A percentile compares a stretch with the other conserved stretches of the same genome.
Conservation (phyloP, 1,140 invertebrate genomes). For the Lasaia peninsularis region DNA sequence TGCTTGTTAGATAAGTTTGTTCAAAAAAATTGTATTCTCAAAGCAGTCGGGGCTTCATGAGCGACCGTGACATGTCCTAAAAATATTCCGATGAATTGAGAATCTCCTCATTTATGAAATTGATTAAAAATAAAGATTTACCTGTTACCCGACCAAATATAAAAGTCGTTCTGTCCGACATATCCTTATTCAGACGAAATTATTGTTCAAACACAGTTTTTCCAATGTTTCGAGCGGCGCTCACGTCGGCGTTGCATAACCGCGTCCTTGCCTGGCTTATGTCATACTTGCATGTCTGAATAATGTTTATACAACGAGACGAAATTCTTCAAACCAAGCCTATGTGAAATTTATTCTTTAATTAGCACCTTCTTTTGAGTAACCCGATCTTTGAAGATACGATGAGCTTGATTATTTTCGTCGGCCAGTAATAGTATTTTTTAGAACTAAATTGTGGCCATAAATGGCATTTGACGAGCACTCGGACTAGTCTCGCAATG, state of each 20-base stretch:
- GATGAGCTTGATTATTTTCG: too few relatives aligned
- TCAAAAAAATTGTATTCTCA: too few relatives aligned
- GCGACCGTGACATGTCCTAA: too few relatives aligned
- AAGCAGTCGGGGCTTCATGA: too few relatives aligned
- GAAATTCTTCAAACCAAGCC: not conserved
- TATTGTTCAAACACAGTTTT: not conserved
- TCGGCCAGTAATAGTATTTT: too few relatives aligned
- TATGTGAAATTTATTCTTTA: not conserved
- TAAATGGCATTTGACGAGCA: too few relatives aligned
- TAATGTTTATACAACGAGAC: slow-evolving; percentile 3
- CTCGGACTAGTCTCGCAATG: too few relatives aligned
- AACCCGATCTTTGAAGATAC: not conserved
- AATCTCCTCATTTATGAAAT: too few relatives aligned
- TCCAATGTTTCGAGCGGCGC: not conserved
- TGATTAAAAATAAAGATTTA: too few relatives aligned
- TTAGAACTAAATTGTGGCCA: too few relatives aligned
- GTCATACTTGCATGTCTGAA: slow-evolving; percentile 1
- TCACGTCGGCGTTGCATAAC: not conserved
- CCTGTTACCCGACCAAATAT: not conserved
- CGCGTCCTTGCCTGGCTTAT: slow-evolving; percentile 1
- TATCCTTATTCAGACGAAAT: not conserved
- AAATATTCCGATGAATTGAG: too few relatives aligned
- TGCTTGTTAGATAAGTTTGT: too few relatives aligned
- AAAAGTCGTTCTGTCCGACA: not conserved
- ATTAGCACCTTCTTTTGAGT: not conserved